Conservation (phyloP, 2,888 invertebrate genomes). For the Cheilosia vernalis region DNA sequence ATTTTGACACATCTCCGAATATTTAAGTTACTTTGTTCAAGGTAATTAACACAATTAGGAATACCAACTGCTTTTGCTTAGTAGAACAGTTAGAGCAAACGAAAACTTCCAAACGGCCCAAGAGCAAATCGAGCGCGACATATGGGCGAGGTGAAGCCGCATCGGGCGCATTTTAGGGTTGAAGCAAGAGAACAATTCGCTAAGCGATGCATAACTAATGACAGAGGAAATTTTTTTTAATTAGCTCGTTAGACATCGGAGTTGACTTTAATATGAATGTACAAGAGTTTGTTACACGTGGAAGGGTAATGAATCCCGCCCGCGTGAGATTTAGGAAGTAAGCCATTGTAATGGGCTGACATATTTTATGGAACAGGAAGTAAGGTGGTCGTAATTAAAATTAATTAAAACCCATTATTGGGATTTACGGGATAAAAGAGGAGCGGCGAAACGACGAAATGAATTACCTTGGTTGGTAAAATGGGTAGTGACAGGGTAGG, state of each 20-base stretch:
- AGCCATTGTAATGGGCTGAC: conserved; percentile 3
- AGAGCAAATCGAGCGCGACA: conserved; percentile 15
- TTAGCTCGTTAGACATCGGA: conserved; percentile 36
- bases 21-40: not conserved
- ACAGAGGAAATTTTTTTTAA: conserved; percentile 34
- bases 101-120: conserved; percentile 4
- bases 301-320: not conserved
- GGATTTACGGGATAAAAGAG: not conserved
- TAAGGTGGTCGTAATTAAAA: conserved; percentile 29
- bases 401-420: conserved; percentile 45
- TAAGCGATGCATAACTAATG: conserved; percentile 43
- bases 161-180: conserved; percentile 8
- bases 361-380: conserved; percentile 23
- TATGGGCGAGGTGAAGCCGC: not conserved
- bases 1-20: not conserved
- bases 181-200: conserved; percentile 1
- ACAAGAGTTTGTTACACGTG: conserved; percentile 2
- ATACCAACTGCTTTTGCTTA: no score
- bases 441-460: conserved; percentile 1
- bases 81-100: no score
- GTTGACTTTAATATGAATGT: not conserved
- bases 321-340: not conserved
- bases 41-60: not conserved
- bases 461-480: not conserved
- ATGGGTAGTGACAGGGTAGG: not conserved